Conservation (phyloP, 2,113 vertebrate species). For the Ochotona princeps region DNA sequence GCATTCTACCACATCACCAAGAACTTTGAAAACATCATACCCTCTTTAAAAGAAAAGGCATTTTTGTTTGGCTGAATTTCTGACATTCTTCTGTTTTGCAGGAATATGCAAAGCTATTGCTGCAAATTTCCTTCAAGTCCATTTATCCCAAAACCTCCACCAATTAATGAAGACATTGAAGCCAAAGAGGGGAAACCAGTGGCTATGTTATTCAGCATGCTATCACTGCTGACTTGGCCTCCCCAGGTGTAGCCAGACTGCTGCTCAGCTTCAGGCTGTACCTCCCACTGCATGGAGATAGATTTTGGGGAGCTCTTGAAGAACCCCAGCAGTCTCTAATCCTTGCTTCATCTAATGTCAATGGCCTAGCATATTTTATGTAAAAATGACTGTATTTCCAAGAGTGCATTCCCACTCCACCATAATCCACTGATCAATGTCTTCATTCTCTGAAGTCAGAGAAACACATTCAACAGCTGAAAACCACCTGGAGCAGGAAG, state of each 20-base stretch:
- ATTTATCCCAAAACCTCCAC: background rate
- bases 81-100: background rate
- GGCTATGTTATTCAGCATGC: too few relatives aligned
- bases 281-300: too few relatives aligned
- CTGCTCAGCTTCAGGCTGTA: too few relatives aligned
- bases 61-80: background rate
- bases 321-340: background rate
- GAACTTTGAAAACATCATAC: background rate
- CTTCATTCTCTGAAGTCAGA: background rate
- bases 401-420: background rate
- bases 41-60: background rate
- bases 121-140: background rate
- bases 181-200: background rate
- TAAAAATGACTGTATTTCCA: background rate
- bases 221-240: too few relatives aligned
- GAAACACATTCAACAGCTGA: background rate
- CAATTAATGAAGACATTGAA: background rate
- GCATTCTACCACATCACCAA: background rate
- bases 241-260: too few relatives aligned
- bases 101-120: background rate
- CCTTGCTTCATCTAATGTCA: background rate
- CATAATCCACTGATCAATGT: background rate
- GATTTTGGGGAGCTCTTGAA: background rate
- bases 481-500: background rate
- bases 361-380: background rate